Evolutionary conservation across 2,888 invertebrate species (phyloP).

Genomic region (Trissonchulus sp.): DNA sequence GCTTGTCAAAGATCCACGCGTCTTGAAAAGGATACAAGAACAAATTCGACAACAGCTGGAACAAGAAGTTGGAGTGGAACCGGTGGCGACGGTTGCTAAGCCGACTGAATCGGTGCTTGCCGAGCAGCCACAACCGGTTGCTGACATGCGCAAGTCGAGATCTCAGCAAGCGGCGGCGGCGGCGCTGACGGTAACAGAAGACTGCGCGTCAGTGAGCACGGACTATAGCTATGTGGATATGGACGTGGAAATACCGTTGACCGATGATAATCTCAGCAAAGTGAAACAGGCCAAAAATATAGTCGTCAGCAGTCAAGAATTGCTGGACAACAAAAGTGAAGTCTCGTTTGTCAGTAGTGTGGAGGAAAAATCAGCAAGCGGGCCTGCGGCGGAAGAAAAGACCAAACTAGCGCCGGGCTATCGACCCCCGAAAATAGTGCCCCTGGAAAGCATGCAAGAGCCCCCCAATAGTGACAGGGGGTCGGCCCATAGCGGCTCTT

Average conservation of each 20-base stretch:
- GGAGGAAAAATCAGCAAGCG: background rate
- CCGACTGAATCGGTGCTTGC: too few relatives aligned
- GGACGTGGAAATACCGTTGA: constrained; percentile 22
- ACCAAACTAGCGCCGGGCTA: background rate
- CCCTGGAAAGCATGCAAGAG: background rate
- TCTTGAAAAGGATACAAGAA: background rate
- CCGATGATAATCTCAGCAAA: constrained; percentile 11
- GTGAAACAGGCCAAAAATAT: background rate
- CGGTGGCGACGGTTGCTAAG: background rate
- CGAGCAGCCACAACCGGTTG: too few relatives aligned
- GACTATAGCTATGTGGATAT: constrained; percentile 21
- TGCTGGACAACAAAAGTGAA: background rate
- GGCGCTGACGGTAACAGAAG: background rate
- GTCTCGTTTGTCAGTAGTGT: background rate
- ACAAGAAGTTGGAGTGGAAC: background rate
- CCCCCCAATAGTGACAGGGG: background rate
- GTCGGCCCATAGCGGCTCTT: background rate
- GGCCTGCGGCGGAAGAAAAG: background rate
- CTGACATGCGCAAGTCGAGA: background rate
- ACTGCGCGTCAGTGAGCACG: background rate
- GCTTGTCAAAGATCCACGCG: background rate
- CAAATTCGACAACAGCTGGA: background rate
- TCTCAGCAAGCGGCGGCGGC: background rate
- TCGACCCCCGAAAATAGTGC: background rate
- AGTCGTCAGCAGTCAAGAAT: background rate